Evolutionary conservation across 2,113 vertebrate genomes (phyloP), one percentile per base, ranked within the genome.

Genomic region (Callionymus lyra): DNA sequence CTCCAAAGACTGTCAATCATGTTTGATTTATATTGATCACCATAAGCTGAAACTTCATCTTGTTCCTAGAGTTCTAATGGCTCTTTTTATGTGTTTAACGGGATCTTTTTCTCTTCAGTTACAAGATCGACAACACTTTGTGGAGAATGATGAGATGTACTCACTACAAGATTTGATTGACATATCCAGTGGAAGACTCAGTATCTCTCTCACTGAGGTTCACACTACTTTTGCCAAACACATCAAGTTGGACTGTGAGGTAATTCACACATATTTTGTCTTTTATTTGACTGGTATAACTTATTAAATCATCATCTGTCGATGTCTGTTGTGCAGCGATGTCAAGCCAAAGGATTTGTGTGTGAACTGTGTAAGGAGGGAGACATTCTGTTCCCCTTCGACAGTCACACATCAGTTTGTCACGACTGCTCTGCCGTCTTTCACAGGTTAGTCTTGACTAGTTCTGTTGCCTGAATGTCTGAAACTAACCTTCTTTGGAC

Each of bases 141-240:
- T 99, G 73, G 95, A 99, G 80, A 99, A 97, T 0, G 91, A 97
- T 0, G 94, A 99, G 77, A 99, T 98, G 93, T 99, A 97, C 81
- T 97, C 93, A 0, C 80, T 97, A 32, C 95, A 98, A 83, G 95
- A 99, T 81, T 82, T 99, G 44, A 83, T 99, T 0, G 93, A 97
- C 34, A 86, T 92, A 4, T 88, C 86, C 56, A 85, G 84, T 0
- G 94, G 93, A 12, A 88, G 88, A 50, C 88, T 99, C 4, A 79
- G 92, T 79, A 91, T 89, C 53, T 95, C 95, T 0, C 89, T 99
- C 41, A 91, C 95, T 0, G 95, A 97, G 82, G 90, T 91, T 65
- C 94, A 99, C 83, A 97, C 92, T 0, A 92, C 90, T 36, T 99
- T 98, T 1, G 94, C 95, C 56, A 98, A 99, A 73, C 95, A 99